phyloP scores from a whole-genome alignment of 2,797 vertebrate genomes.

The Chrysocyon brachyurus region DNA sequence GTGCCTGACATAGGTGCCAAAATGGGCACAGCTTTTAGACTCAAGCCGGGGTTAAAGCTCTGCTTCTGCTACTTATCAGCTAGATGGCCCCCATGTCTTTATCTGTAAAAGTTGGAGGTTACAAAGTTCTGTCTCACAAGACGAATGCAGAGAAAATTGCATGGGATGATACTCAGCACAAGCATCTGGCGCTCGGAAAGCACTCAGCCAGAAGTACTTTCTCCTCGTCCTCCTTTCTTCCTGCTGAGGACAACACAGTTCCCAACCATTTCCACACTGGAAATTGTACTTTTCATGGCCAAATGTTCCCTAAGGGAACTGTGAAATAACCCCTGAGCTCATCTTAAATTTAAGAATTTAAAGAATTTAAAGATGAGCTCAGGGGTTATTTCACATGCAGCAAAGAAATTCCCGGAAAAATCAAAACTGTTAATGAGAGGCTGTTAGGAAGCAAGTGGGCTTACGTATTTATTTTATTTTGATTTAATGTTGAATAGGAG shows the following conservation, averaged over 20 bases:
- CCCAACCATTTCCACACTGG: neutral
- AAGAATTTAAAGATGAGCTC: conserved; percentile 15
- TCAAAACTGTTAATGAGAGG: neutral
- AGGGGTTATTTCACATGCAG: neutral
- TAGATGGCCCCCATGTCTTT: neutral
- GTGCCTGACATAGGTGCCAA: neutral
- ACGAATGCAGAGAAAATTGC: neutral
- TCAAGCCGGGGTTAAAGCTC: neutral
- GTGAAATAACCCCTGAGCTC: too few species aligned
- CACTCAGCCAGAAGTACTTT: neutral
- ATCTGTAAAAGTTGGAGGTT: neutral
- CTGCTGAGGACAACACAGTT: neutral
- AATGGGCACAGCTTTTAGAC: neutral
- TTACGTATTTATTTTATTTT: conserved; percentile 53
- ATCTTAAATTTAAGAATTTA: too few species aligned
- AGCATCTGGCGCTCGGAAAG: neutral
- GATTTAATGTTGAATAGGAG: conserved; percentile 12
- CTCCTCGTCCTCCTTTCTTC: neutral
- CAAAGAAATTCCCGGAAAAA: conserved; percentile 48
- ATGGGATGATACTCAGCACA: neutral
- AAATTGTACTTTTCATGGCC: neutral
- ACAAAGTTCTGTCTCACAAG: neutral
- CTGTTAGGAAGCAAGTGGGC: neutral
- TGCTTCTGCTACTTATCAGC: neutral
- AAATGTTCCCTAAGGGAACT: neutral